phyloP scores from a whole-genome alignment of 2,888 invertebrate species.

The Callyntrura sp. region DNA sequence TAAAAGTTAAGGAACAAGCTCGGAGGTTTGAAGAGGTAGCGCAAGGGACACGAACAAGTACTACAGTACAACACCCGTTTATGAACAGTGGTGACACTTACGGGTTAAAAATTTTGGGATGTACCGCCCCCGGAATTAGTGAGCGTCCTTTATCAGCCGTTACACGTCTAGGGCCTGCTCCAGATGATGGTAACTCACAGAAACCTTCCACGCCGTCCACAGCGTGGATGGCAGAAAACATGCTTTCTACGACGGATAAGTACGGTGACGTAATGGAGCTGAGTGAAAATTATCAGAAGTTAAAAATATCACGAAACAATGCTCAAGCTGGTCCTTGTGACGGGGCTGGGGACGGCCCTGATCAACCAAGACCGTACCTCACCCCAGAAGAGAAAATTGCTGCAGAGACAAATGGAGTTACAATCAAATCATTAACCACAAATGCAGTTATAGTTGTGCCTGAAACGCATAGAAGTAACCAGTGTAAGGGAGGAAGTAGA shows the following conservation, averaged over 20 bases:
- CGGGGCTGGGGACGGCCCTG: conserved; percentile 51
- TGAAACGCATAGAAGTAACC: conserved; percentile 64
- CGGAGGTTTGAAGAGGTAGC: conserved; percentile 38
- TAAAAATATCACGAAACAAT: conserved; percentile 54
- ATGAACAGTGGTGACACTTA: conserved; percentile 11
- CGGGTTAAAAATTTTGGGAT: conserved; percentile 57
- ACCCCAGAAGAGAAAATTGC: conserved; percentile 39
- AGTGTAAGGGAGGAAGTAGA: conserved; percentile 7
- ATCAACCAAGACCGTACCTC: conserved; percentile 7
- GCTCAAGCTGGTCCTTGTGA: neutral
- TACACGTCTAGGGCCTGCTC: conserved; percentile 87
- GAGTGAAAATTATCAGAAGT: conserved; percentile 58
- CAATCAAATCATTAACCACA: conserved; percentile 62
- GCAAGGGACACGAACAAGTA: neutral
- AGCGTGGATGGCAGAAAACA: neutral
- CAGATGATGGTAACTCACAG: neutral
- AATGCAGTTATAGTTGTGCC: conserved; percentile 61
- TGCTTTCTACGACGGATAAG: conserved; percentile 37
- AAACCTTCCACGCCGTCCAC: neutral
- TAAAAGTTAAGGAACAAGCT: conserved; percentile 32
- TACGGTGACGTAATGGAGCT: conserved; percentile 59
- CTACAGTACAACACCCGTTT: neutral
- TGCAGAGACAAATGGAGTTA: conserved; percentile 50
- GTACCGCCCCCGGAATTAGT: conserved; percentile 56
- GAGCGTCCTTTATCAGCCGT: conserved; percentile 85